phyloP scores from a whole-genome alignment of 1,140 invertebrate species.

The Steinernema feltiae region DNA sequence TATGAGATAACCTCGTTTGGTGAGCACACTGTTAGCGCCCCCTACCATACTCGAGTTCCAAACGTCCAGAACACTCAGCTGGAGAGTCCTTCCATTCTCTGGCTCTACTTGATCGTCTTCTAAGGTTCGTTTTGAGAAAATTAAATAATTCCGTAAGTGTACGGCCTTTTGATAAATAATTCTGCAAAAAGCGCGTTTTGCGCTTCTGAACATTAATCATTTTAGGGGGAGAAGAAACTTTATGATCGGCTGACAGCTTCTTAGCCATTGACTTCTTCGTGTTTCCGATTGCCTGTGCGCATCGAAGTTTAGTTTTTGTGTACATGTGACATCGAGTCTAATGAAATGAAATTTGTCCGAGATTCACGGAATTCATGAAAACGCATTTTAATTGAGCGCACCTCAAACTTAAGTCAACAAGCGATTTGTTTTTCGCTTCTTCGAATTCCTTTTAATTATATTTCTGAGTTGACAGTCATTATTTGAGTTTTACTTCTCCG shows the following conservation, averaged over 20 bases:
- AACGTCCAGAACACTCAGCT: no score
- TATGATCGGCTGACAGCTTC: background rate
- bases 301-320: no score
- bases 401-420: background rate
- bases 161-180: background rate
- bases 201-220: constrained; percentile 5
- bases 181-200: background rate
- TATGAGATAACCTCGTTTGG: no score
- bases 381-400: background rate
- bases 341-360: no score
- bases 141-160: background rate
- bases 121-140: background rate
- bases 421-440: background rate
- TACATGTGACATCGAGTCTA: no score
- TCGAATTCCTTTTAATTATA: background rate
- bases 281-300: background rate
- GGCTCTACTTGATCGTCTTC: no score
- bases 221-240: background rate
- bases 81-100: no score
- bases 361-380: no score
- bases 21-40: no score
- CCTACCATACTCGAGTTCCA: no score
- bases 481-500: background rate
- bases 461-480: background rate
- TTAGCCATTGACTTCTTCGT: background rate